Evolutionary conservation across 2,797 vertebrate genomes (phyloP).

Genomic region (Bradypodion pumilum): DNA sequence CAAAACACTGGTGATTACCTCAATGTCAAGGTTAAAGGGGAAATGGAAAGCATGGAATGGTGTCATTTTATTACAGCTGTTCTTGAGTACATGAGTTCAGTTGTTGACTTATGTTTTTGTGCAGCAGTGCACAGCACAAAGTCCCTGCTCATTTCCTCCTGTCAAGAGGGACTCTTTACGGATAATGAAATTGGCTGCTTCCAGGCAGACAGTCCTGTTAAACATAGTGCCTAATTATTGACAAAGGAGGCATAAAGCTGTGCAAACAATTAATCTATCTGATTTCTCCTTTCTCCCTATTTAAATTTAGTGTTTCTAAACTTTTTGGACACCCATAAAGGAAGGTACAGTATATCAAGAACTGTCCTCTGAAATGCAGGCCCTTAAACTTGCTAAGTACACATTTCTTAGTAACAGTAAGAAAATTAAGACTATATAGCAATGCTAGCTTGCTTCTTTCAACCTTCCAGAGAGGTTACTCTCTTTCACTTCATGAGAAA

Average conservation of each 20-base stretch:
- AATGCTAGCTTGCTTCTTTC: no score
- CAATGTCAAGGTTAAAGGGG: constrained; percentile 5
- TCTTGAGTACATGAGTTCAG: constrained; percentile 15
- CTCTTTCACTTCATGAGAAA: constrained; percentile 5
- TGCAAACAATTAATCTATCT: background rate
- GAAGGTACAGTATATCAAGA: constrained; percentile 16
- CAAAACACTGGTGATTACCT: constrained; percentile 33
- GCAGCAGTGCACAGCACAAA: constrained; percentile 5
- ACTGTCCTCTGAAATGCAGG: constrained; percentile 14
- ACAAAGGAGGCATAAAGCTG: background rate
- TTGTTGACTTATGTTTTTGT: background rate
- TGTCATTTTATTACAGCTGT: constrained; percentile 40
- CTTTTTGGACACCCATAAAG: constrained; percentile 23
- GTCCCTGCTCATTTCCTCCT: constrained; percentile 7
- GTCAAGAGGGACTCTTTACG: constrained; percentile 16
- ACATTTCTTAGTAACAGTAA: background rate
- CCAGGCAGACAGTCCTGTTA: constrained; percentile 10
- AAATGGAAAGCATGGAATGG: constrained; percentile 32
- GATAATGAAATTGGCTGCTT: constrained; percentile 25
- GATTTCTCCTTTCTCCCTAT: background rate
- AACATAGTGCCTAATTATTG: background rate
- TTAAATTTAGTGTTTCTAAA: constrained; percentile 29
- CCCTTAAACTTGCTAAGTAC: background rate
- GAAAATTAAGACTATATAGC: background rate
- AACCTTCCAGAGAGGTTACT: background rate